Evolutionary conservation across 2,797 vertebrate genomes (phyloP).

Genomic region (Orestias chungarensis): DNA sequence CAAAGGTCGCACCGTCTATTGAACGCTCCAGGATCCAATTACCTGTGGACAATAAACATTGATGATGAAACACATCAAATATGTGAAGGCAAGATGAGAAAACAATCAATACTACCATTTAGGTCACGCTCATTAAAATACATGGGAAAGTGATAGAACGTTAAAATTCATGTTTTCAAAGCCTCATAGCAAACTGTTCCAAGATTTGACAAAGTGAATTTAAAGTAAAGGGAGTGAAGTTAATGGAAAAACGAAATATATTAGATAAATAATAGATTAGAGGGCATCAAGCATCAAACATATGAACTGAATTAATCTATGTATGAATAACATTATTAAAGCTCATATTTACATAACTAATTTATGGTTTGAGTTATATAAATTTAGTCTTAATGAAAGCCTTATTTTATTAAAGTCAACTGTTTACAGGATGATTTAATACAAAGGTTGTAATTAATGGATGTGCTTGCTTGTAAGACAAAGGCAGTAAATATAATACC

Average conservation of each 20-base stretch:
- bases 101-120: conserved; percentile 48
- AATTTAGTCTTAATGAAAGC: neutral
- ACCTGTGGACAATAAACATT: conserved; percentile 64
- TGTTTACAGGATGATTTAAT: conserved; percentile 24
- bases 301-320: neutral
- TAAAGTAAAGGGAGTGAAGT: neutral
- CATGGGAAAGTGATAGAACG: conserved; percentile 57
- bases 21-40: conserved; percentile 98
- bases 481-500: conserved; percentile 12
- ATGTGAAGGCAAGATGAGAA: conserved; percentile 3
- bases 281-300: neutral
- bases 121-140: conserved; percentile 56
- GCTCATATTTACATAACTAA: neutral
- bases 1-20: conserved; percentile 84
- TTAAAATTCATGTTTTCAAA: conserved; percentile 31
- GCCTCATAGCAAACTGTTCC: neutral
- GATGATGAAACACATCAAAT: conserved; percentile 34
- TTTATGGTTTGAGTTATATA: neutral
- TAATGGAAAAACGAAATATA: conserved; percentile 4
- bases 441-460: conserved; percentile 13
- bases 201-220: conserved; percentile 9
- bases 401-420: conserved; percentile 5
- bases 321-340: neutral
- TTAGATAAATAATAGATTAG: neutral
- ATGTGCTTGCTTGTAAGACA: conserved; percentile 10